These are phyloP conservation scores for Xylota sylvarum DNA, from an alignment of 2,888 invertebrate species.

Conservation along the genomic window DNA sequence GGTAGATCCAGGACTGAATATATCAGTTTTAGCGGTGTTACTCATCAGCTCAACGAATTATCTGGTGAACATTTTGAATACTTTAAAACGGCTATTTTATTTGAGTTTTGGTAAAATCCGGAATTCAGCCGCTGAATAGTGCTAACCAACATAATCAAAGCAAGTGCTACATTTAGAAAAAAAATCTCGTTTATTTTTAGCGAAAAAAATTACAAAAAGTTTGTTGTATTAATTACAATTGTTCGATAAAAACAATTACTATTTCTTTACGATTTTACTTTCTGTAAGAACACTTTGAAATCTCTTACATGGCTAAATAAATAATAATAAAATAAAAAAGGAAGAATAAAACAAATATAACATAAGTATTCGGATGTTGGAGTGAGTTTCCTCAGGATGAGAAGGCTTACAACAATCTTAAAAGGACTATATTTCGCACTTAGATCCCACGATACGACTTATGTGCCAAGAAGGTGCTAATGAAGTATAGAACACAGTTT, in stretches of 20 bases:
- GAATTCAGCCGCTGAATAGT: no score
- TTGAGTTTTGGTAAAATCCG: no score
- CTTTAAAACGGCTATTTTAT: no score
- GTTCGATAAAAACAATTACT: conserved; percentile 35
- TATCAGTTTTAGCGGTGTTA: no score
- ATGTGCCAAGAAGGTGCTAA: conserved; percentile 92
- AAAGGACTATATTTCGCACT: conserved; percentile 78
- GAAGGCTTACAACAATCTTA: conserved; percentile 1
- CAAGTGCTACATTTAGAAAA: background rate
- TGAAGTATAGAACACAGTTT: conserved; percentile 89
- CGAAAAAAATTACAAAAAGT: conserved; percentile 65
- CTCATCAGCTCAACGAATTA: no score
- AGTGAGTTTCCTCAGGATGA: conserved; percentile 3
- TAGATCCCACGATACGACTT: conserved; percentile 91
- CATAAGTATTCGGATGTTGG: conserved; percentile 39
- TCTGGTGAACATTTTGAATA: no score
- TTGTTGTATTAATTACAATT: conserved; percentile 41
- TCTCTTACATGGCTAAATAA: conserved; percentile 72
- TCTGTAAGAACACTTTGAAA: conserved; percentile 62
- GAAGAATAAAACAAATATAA: conserved; percentile 30
- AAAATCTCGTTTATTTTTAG: conserved; percentile 48
- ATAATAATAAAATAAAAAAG: conserved; percentile 41
- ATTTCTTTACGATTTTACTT: conserved; percentile 22
- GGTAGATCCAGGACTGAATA: no score
- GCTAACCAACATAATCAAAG: no score